A percentile compares a stretch with the other conserved stretches of the same genome.
Conservation (phyloP, 2,113 vertebrate genomes). For the Aldabrachelys gigantea region DNA sequence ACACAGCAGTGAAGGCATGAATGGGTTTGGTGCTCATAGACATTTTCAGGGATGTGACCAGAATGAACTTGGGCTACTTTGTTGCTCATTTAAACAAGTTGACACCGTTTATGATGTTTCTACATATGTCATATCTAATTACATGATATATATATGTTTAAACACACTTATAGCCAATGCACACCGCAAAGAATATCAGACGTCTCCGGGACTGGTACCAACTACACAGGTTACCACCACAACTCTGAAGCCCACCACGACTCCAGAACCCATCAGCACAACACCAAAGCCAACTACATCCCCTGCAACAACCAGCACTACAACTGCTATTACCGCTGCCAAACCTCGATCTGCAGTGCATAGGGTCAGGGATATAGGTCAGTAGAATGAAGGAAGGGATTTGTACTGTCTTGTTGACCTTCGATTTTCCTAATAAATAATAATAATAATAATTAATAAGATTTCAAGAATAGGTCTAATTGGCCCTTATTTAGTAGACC, state of each 20-base stretch:
- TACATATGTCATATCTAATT: fast-evolving
- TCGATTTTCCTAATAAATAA: not conserved
- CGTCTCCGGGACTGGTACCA: not conserved
- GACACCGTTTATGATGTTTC: not conserved
- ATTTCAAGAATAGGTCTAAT: not conserved
- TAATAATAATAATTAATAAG: not conserved
- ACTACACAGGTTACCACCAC: slow-evolving; percentile 52
- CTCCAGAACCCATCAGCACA: slow-evolving; percentile 64
- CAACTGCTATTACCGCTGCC: slow-evolving; percentile 30
- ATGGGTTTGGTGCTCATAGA: not conserved
- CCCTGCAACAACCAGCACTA: slow-evolving; percentile 63
- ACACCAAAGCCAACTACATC: slow-evolving; percentile 56
- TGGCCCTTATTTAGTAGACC: not conserved
- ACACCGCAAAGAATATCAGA: slow-evolving; percentile 3
- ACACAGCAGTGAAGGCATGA: not conserved
- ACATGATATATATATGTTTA: not conserved
- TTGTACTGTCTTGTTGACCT: not conserved
- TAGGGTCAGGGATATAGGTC: slow-evolving; percentile 87
- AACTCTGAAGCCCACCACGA: slow-evolving; percentile 29
- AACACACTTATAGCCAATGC: slow-evolving; percentile 21
- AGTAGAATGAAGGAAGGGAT: slow-evolving; percentile 29
- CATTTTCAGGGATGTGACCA: not conserved
- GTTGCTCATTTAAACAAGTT: not conserved
- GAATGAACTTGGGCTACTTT: not conserved
- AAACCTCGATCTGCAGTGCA: slow-evolving; percentile 78